Evolutionary conservation across 2,888 invertebrate genomes (phyloP).

Genomic region (Caenorhabditis sp.): DNA sequence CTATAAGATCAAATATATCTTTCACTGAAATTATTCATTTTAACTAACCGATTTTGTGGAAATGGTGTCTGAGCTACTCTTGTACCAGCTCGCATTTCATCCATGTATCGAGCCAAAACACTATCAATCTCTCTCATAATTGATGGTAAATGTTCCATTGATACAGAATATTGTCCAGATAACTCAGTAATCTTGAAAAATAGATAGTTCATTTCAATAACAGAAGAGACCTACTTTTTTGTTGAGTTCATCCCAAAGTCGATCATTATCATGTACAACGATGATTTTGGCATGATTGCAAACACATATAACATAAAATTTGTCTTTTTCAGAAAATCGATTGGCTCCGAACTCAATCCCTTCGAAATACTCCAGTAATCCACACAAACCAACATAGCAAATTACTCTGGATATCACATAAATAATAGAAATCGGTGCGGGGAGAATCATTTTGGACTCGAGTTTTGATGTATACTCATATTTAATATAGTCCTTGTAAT

Average conservation of each 20-base stretch:
- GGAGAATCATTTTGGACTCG: constrained; percentile 15
- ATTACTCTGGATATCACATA: neutral
- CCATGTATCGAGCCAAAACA: no score
- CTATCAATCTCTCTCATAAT: no score
- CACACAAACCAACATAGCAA: neutral
- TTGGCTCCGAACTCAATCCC: neutral
- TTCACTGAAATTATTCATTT: no score
- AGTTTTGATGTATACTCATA: constrained; percentile 15
- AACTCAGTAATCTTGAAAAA: no score
- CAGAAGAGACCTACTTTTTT: no score
- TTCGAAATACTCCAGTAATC: neutral
- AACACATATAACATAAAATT: neutral
- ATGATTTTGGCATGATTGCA: neutral
- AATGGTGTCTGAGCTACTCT: no score
- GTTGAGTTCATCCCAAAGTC: neutral
- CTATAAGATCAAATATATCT: no score
- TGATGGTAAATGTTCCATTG: neutral
- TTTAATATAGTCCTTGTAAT: constrained; percentile 19
- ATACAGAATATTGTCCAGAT: neutral
- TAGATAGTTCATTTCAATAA: no score
- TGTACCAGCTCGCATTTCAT: no score
- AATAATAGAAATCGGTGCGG: constrained; percentile 10
- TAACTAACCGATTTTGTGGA: no score
- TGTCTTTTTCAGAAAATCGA: neutral
- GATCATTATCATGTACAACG: neutral